Base-by-base conservation (phyloP, 23 tunicate genomes). In the Pegea sp. region DNA sequence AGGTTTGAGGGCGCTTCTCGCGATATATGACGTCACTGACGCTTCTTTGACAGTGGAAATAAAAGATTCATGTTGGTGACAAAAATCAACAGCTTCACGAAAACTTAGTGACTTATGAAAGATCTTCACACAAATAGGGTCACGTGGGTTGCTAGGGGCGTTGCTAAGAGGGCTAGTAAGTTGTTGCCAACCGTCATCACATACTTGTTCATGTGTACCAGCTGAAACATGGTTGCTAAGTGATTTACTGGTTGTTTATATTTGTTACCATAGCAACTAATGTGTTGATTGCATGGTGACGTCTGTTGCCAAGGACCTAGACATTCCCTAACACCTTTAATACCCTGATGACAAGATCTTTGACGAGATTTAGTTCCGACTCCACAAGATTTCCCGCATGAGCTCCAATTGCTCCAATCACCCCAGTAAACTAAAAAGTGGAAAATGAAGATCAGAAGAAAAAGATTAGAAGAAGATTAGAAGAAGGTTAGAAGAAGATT, bases 321-420 rank as follows among this genome's bases (percentile, higher is more conserved):
- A 56, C 93, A 71, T 5, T 69, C 75, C 4, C 69, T 31, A 42
- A 68, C 65, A 3, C 88, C 75, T 16, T 8, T 56, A 22, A 26
- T 8, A 5, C 75, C 93, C 28, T 66, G 62, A 2, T 71, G 62
- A 30, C 93, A 80, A 29, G 2, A 23, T 30, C 78, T 67, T 0
- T 60, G 55, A 31, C 38, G 68, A 2, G 29, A 28, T 0, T 50
- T 29, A 1, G n/a, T 27, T 1, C 93, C 93, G 13, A 68, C 72
- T 3, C 30, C 58, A 33, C 93, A 80, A 3, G 93, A 66, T 4
- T 4, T 7, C 8, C 65, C 42, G 44, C 93, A 80, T 2, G 49
- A 54, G 25, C 61, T 43, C 93, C 93, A 80, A 33, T 74, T n/a
- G 0, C 64, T 46, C 93, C 93, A 80, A 16, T 61, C 72, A 6